These are phyloP conservation scores for Carlito syrichta DNA, from an alignment of 2,113 vertebrate species.

Conservation along the genomic window DNA sequence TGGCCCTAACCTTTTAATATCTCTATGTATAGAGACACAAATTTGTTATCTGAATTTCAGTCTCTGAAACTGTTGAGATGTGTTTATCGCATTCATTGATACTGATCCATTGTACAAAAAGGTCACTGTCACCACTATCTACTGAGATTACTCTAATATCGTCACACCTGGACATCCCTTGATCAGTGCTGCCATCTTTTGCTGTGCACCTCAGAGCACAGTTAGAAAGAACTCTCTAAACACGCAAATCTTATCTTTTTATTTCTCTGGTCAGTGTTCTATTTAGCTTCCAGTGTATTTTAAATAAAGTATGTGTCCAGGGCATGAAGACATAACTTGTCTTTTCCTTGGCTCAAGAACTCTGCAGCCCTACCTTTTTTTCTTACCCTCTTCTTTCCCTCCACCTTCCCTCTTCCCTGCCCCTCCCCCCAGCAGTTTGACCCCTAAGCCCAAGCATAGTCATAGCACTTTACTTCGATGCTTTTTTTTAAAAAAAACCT, in stretches of 20 bases:
- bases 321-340: neutral
- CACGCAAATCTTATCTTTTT: neutral
- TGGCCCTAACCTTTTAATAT: neutral
- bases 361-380: neutral
- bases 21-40: neutral
- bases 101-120: neutral
- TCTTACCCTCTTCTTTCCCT: neutral
- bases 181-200: too few relatives aligned
- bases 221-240: neutral
- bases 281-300: neutral
- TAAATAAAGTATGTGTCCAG: neutral
- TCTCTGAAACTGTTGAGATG: neutral
- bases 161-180: neutral
- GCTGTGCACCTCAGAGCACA: neutral
- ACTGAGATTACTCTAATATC: rapidly evolving
- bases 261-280: neutral
- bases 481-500: neutral
- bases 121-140: neutral
- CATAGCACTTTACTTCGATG: rapidly evolving
- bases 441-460: neutral
- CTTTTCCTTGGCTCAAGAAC: neutral
- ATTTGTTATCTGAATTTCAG: neutral
- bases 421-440: too few relatives aligned
- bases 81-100: neutral
- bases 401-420: too few relatives aligned